Conservation (phyloP, 2,113 vertebrate genomes). For the Cranoglanis bouderius region DNA sequence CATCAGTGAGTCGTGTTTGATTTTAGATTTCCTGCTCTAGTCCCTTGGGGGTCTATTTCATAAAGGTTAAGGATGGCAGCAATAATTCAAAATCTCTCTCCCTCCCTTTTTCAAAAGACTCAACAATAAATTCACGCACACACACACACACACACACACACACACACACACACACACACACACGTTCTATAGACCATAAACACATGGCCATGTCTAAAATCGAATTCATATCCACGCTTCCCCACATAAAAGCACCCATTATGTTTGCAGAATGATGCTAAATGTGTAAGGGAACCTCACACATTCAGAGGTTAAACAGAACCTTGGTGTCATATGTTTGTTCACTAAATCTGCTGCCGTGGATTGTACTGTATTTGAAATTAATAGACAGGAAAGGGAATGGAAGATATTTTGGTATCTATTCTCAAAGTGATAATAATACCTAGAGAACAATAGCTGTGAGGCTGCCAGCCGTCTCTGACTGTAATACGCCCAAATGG, state of each 20-base stretch:
- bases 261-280: conserved; percentile 2
- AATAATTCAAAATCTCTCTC: conserved; percentile 30
- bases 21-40: conserved; percentile 47
- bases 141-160: background rate
- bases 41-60: conserved; percentile 30
- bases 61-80: conserved; percentile 24
- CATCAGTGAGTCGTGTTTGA: conserved; percentile 31
- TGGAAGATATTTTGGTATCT: conserved; percentile 46
- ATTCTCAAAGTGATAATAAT: conserved; percentile 46
- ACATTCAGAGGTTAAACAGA: background rate
- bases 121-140: background rate
- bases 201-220: conserved; percentile 16
- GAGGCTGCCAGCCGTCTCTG: conserved; percentile 40
- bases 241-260: background rate
- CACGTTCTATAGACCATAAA: background rate
- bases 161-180: background rate
- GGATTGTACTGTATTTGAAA: conserved; percentile 14
- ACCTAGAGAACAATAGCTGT: conserved; percentile 46
- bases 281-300: conserved; percentile 4
- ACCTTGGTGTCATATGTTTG: background rate
- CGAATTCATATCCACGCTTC: conserved; percentile 2
- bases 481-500: conserved; percentile 44
- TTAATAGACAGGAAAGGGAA: conserved; percentile 1
- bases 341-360: background rate
- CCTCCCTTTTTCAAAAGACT: background rate